phyloP scores from a whole-genome alignment of 2,797 vertebrate genomes.

The Anabas testudineus region DNA sequence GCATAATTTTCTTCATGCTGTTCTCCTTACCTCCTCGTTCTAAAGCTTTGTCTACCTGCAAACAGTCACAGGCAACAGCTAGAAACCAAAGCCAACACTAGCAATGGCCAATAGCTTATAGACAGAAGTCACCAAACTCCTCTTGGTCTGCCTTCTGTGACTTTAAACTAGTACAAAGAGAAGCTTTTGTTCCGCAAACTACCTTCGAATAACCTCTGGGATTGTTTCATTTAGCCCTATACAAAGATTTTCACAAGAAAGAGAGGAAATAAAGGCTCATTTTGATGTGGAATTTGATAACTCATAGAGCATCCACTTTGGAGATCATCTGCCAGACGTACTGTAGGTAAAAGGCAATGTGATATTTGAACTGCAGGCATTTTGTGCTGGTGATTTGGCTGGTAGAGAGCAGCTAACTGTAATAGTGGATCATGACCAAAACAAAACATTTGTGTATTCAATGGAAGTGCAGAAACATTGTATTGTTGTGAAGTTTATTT shows the following conservation, averaged over 20 bases:
- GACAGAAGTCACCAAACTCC: slow-evolving; percentile 95
- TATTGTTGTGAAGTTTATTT: slow-evolving; percentile 89
- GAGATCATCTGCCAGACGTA: slow-evolving; percentile 83
- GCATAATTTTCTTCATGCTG: slow-evolving; percentile 93
- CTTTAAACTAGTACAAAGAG: slow-evolving; percentile 99
- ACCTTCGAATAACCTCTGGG: slow-evolving; percentile 99
- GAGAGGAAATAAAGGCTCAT: slow-evolving; percentile 75
- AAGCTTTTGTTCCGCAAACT: slow-evolving; percentile 95
- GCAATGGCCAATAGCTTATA: slow-evolving; percentile 99
- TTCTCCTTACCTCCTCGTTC: slow-evolving; percentile 99
- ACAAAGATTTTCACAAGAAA: slow-evolving; percentile 89
- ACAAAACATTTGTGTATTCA: slow-evolving; percentile 92
- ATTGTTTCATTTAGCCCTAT: slow-evolving; percentile 97
- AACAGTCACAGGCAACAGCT: slow-evolving; percentile 99
- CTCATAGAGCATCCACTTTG: slow-evolving; percentile 86
- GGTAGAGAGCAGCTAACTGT: slow-evolving; percentile 91
- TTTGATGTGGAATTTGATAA: slow-evolving; percentile 90
- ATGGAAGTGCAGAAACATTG: slow-evolving; percentile 95
- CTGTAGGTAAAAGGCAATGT: slow-evolving; percentile 58
- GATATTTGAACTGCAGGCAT: slow-evolving; percentile 63
- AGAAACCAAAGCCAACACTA: slow-evolving; percentile 99
- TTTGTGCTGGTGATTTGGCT: slow-evolving; percentile 69
- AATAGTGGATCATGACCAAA: slow-evolving; percentile 98
- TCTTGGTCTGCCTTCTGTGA: slow-evolving; percentile 97
- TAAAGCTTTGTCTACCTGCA: slow-evolving; percentile 99